A percentile compares a stretch with the other conserved stretches of the same genome.
phyloP scores from a whole-genome alignment of 2,888 invertebrate species.

The Fissipunctia ypsillon region DNA sequence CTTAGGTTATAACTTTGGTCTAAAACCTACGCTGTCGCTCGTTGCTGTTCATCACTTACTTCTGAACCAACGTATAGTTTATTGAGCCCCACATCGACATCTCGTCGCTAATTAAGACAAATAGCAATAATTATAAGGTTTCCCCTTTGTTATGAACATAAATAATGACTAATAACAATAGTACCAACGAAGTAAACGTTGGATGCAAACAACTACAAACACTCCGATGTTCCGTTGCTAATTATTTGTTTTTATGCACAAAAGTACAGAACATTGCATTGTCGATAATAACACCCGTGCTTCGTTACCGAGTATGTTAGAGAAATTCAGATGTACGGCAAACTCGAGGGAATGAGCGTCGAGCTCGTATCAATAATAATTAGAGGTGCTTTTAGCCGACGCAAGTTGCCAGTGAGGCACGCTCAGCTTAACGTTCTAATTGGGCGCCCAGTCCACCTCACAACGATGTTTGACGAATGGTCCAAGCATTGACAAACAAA shows the following conservation, averaged over 20 bases:
- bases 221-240: conserved; percentile 38
- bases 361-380: conserved; percentile 74
- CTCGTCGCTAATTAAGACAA: conserved; percentile 24
- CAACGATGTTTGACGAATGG: conserved; percentile 70
- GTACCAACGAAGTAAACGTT: conserved; percentile 6
- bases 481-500: conserved; percentile 70
- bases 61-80: background rate
- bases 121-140: conserved; percentile 16
- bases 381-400: conserved; percentile 73
- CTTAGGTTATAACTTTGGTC: background rate
- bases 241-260: conserved; percentile 47
- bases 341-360: conserved; percentile 63
- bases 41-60: background rate
- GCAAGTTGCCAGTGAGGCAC: conserved; percentile 70
- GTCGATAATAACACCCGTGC: conserved; percentile 57
- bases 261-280: conserved; percentile 53
- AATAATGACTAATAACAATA: conserved; percentile 34
- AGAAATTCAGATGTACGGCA: conserved; percentile 60
- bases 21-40: background rate
- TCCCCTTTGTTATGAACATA: conserved; percentile 28
- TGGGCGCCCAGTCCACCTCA: conserved; percentile 64
- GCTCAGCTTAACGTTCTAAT: conserved; percentile 71
- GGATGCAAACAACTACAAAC: conserved; percentile 41
- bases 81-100: conserved; percentile 12
- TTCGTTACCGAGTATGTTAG: conserved; percentile 47